Evolutionary conservation across 2,888 invertebrate genomes (phyloP).

Genomic region (Microctonus hyperodae): DNA sequence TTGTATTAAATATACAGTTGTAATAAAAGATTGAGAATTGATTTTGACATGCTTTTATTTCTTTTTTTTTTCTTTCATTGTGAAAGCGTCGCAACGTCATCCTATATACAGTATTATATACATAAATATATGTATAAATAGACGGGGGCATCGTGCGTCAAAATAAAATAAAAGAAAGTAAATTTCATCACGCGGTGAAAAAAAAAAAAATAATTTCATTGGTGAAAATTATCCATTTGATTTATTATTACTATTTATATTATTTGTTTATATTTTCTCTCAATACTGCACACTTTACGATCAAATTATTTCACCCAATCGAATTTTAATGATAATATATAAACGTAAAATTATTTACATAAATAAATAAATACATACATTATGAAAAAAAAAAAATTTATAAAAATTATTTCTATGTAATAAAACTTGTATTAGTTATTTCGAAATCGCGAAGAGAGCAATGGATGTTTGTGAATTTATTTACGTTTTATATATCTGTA

Average conservation of each 20-base stretch:
- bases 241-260: constrained; percentile 3
- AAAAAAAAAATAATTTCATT: constrained; percentile 14
- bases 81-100: constrained; percentile 34
- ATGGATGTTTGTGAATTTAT: neutral
- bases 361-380: neutral
- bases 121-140: neutral
- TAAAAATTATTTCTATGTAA: neutral
- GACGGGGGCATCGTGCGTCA: constrained; percentile 22
- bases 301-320: neutral
- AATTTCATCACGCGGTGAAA: constrained; percentile 2
- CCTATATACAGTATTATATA: neutral
- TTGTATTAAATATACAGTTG: neutral
- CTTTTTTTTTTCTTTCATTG: constrained; percentile 15
- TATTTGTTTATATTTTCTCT: neutral
- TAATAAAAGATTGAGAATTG: neutral
- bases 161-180: constrained; percentile 25
- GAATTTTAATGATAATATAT: neutral
- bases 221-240: constrained; percentile 22
- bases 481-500: too few relatives aligned
- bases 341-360: neutral
- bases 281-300: neutral
- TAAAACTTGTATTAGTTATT: too few relatives aligned
- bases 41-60: neutral
- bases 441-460: neutral
- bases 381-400: neutral